These are phyloP conservation scores for Oncorhynchus mykiss DNA, from an alignment of 2,113 vertebrate species.

Conservation along the genomic window DNA sequence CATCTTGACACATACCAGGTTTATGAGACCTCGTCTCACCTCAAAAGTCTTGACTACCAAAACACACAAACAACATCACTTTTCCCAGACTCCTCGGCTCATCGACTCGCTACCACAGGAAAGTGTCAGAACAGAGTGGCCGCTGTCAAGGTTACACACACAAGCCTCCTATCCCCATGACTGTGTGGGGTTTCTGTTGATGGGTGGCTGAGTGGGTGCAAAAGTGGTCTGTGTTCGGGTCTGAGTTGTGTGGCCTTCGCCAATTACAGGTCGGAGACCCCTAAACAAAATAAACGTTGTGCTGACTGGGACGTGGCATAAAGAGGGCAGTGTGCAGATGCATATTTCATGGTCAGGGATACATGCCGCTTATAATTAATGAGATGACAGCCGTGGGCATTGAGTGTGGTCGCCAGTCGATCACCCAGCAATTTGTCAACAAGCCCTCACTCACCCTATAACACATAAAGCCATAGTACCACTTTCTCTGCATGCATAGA, in stretches of 20 bases:
- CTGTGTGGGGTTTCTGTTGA: slow-evolving; percentile 62
- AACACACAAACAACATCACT: slow-evolving; percentile 12
- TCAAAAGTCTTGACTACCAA: slow-evolving; percentile 1
- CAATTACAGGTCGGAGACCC: slow-evolving; percentile 52
- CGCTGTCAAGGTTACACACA: slow-evolving; percentile 50
- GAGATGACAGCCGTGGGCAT: slow-evolving; percentile 54
- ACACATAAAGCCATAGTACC: slow-evolving; percentile 10
- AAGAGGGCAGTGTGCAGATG: slow-evolving; percentile 62
- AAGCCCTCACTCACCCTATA: slow-evolving; percentile 41
- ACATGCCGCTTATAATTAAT: slow-evolving; percentile 64
- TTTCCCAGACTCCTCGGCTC: background rate
- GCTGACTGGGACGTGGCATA: slow-evolving; percentile 39
- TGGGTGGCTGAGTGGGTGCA: slow-evolving; percentile 62
- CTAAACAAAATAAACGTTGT: slow-evolving; percentile 67
- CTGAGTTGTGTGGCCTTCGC: slow-evolving; percentile 57
- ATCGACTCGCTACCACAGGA: slow-evolving; percentile 1
- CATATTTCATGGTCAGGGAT: slow-evolving; percentile 34
- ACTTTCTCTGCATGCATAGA: slow-evolving; percentile 1
- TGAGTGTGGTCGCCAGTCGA: slow-evolving; percentile 49
- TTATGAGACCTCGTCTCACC: slow-evolving; percentile 3
- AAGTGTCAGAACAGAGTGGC: slow-evolving; percentile 41
- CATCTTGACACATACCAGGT: background rate
- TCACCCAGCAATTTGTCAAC: slow-evolving; percentile 54
- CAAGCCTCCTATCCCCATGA: slow-evolving; percentile 13
- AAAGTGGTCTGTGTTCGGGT: slow-evolving; percentile 61